Percentiles rank a stretch among this genome's conserved stretches.
Evolutionary conservation across 2,113 vertebrate genomes (phyloP).

Genomic region (Phyllopteryx taeniolatus): DNA sequence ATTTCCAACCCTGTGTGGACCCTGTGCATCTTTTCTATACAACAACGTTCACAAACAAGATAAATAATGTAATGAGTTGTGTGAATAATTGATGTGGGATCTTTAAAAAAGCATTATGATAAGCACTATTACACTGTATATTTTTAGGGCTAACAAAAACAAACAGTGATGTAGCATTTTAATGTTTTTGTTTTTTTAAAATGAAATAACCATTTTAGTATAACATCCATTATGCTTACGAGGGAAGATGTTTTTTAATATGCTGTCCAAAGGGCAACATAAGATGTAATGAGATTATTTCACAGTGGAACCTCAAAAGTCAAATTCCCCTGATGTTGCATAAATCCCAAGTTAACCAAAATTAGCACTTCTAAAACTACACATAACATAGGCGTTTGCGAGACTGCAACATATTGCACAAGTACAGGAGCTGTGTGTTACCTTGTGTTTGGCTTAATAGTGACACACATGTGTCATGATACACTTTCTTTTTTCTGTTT

Average conservation of each 20-base stretch:
- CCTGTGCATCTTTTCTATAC: conserved; percentile 4
- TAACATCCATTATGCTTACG: neutral
- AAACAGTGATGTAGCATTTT: conserved; percentile 20
- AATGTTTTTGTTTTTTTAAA: conserved; percentile 27
- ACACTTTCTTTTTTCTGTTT: neutral
- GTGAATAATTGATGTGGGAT: conserved; percentile 22
- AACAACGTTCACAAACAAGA: conserved; percentile 6
- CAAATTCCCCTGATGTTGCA: neutral
- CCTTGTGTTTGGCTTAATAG: too few relatives aligned
- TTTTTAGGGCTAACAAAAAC: neutral
- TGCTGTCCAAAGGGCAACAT: neutral
- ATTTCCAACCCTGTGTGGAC: neutral
- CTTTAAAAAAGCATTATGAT: neutral
- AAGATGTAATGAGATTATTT: neutral
- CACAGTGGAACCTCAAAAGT: neutral
- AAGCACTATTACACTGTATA: neutral
- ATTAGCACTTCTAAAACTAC: too few relatives aligned
- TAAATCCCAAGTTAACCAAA: too few relatives aligned
- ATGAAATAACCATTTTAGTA: conserved; percentile 12
- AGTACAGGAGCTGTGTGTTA: too few relatives aligned
- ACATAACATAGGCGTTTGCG: too few relatives aligned
- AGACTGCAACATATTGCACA: too few relatives aligned
- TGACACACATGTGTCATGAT: neutral
- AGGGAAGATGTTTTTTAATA: neutral
- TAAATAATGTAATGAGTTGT: conserved; percentile 27